Percentiles rank a stretch among this genome's conserved stretches.
Conservation (phyloP, 2,888 invertebrate genomes). For the Meghimatium bilineatum region DNA sequence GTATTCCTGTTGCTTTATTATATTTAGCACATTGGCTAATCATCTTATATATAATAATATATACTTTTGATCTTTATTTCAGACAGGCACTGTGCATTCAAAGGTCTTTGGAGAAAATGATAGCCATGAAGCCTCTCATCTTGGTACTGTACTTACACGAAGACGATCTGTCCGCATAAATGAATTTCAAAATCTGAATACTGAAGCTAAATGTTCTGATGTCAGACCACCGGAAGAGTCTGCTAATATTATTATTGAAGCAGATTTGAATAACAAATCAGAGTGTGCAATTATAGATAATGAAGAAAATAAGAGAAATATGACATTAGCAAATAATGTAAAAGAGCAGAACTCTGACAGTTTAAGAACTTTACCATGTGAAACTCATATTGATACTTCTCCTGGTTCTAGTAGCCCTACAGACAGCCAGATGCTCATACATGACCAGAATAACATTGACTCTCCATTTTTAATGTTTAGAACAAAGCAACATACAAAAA, state of each 20-base stretch:
- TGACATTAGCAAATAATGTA: no score
- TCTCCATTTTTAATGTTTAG: conserved; percentile 42
- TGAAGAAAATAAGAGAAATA: neutral
- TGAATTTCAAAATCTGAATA: neutral
- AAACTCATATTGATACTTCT: neutral
- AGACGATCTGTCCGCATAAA: conserved; percentile 31
- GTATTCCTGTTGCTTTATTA: no score
- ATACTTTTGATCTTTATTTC: conserved; percentile 9
- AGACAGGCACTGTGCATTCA: neutral
- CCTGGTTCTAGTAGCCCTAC: neutral
- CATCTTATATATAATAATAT: no score
- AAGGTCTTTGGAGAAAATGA: neutral
- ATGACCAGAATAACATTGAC: conserved; percentile 7
- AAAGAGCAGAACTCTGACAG: neutral
- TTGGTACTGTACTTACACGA: no score
- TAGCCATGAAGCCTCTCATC: neutral
- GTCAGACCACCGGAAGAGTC: neutral
- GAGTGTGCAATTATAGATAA: no score
- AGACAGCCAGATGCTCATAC: neutral
- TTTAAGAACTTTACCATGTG: neutral
- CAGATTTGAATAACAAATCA: neutral
- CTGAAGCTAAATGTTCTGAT: neutral
- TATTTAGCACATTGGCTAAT: no score
- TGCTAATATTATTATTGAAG: neutral
- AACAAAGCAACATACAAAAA: neutral